These are phyloP conservation scores for Limnothrissa miodon DNA, from an alignment of 2,113 vertebrate species.

Conservation along the genomic window DNA sequence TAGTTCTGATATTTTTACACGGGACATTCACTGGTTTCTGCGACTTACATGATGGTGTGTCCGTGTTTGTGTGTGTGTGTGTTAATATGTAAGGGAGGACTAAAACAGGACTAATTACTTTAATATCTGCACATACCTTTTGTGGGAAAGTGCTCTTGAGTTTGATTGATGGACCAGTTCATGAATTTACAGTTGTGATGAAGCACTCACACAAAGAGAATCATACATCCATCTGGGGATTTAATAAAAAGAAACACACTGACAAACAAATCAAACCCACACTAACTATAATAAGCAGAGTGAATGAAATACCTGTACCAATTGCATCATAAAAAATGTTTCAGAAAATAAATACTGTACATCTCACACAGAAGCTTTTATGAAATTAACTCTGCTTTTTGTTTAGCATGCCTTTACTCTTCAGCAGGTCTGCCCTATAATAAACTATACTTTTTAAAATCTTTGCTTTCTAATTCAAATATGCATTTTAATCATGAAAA, in stretches of 20 bases:
- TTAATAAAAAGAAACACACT: conserved; percentile 40
- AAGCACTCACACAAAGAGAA: conserved; percentile 34
- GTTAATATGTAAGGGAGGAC: not conserved
- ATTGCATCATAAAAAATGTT: conserved; percentile 39
- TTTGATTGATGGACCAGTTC: not conserved
- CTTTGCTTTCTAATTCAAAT: conserved; percentile 27
- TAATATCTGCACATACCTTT: not conserved
- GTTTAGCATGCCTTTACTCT: conserved; percentile 34
- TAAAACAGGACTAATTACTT: not conserved
- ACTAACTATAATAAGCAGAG: conserved; percentile 37
- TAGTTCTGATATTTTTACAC: not conserved
- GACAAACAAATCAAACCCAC: conserved; percentile 29
- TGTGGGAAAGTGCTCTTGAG: not conserved
- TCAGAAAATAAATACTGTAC: conserved; percentile 54
- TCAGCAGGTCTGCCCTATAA: conserved; percentile 32
- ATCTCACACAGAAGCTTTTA: conserved; percentile 38
- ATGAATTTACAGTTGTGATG: not conserved
- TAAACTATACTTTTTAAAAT: conserved; percentile 31
- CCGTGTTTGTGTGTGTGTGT: not conserved
- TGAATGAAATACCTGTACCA: conserved; percentile 28
- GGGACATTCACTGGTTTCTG: not conserved
- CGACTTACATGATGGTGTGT: not conserved
- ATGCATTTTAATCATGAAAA: conserved; percentile 34
- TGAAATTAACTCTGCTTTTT: not conserved
- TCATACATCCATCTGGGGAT: conserved; percentile 31